A percentile compares a stretch with the other conserved stretches of the same genome.
phyloP scores from a whole-genome alignment of 2,888 invertebrate genomes.

The Cephonodes hylas region DNA sequence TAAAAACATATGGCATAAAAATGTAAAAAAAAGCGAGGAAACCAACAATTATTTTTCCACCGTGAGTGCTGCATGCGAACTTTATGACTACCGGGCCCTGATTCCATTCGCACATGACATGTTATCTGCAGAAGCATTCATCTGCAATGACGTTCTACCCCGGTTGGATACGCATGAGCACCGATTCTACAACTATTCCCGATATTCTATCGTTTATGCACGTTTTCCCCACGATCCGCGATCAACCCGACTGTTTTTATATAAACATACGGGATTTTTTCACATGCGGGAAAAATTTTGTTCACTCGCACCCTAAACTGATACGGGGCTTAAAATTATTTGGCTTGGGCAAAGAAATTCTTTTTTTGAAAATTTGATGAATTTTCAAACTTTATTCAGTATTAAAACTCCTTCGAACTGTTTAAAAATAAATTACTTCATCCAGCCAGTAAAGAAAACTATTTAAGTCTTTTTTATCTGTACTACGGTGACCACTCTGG shows the following conservation, averaged over 20 bases:
- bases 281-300: neutral
- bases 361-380: neutral
- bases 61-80: neutral
- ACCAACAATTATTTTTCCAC: neutral
- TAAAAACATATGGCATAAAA: no score
- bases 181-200: conserved; percentile 4
- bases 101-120: neutral
- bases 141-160: neutral
- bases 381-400: no score
- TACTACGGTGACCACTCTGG: no score
- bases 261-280: neutral
- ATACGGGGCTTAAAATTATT: neutral
- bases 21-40: no score
- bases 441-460: no score
- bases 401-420: no score
- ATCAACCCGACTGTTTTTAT: neutral
- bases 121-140: conserved; percentile 1
- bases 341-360: neutral
- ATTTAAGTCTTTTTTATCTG: no score
- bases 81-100: neutral
- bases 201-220: neutral
- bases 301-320: neutral
- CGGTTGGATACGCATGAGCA: neutral
- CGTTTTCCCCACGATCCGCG: neutral
- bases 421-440: no score